Evolutionary conservation across 2,888 invertebrate genomes (phyloP).

Genomic region (Drosophila affinis): DNA sequence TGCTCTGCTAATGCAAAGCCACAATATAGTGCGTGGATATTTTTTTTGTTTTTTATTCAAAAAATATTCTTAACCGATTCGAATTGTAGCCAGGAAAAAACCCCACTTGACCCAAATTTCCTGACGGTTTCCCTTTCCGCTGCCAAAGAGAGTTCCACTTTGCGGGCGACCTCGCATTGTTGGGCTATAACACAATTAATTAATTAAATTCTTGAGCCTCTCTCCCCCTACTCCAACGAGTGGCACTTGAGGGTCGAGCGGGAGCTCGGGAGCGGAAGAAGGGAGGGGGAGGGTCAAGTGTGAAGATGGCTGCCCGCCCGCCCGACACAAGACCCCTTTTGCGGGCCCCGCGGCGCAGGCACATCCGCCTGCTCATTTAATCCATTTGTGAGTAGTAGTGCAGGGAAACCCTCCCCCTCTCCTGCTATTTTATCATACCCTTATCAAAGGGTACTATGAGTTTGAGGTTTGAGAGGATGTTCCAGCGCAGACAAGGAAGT

Average conservation of each 20-base stretch:
- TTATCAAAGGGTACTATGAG: background rate
- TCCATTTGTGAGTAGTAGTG: constrained; percentile 47
- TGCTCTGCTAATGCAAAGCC: constrained; percentile 25
- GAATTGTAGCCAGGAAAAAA: background rate
- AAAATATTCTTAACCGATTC: constrained; percentile 5
- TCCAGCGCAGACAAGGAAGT: background rate
- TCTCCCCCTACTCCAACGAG: background rate
- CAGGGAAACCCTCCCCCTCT: background rate
- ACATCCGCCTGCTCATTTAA: constrained; percentile 38
- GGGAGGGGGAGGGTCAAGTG: constrained; percentile 57
- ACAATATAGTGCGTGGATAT: background rate
- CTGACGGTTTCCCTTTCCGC: constrained; percentile 32
- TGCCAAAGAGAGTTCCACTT: constrained; percentile 27
- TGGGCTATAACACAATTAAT: constrained; percentile 62
- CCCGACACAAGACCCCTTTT: constrained; percentile 34
- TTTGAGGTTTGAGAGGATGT: background rate
- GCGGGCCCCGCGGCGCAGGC: constrained; percentile 47
- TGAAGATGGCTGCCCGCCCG: constrained; percentile 35
- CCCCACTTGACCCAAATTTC: constrained; percentile 41
- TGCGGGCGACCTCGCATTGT: constrained; percentile 35
- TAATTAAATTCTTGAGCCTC: constrained; percentile 73
- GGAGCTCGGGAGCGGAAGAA: background rate
- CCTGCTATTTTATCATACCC: background rate
- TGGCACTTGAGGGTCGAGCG: constrained; percentile 35
- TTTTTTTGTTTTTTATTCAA: background rate